Conservation (phyloP, 2,797 vertebrate genomes). For the Sebastes minor region DNA sequence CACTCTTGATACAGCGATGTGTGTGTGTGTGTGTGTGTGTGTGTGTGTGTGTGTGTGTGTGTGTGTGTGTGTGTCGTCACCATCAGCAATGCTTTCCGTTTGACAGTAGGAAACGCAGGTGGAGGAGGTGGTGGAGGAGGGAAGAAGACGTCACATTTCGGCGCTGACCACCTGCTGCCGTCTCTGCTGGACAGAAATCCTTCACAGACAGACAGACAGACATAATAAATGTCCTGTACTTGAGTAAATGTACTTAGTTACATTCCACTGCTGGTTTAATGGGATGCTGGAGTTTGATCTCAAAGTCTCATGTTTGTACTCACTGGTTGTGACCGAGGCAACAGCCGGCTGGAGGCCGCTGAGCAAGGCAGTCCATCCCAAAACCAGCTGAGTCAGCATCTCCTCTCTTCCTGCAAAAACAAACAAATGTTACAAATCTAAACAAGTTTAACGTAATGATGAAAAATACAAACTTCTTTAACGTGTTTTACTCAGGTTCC, state of each 20-base stretch:
- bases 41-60: background rate
- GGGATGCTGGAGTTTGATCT: background rate
- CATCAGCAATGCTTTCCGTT: conserved; percentile 56
- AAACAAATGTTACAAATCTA: background rate
- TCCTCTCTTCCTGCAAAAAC: conserved; percentile 19
- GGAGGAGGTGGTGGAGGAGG: conserved; percentile 70
- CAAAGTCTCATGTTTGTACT: conserved; percentile 14
- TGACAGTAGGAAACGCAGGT: conserved; percentile 64
- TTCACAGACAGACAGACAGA: conserved; percentile 9
- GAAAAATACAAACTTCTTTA: background rate
- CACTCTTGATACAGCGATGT: background rate
- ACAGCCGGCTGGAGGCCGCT: conserved; percentile 24
- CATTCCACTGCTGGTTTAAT: rapidly evolving
- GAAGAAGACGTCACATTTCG: conserved; percentile 47
- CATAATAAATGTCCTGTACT: background rate
- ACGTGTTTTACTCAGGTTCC: background rate
- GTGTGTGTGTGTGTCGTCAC: conserved; percentile 34
- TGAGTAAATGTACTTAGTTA: no score
- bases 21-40: background rate
- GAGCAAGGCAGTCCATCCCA: conserved; percentile 62
- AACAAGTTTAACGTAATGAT: background rate
- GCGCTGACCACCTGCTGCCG: conserved; percentile 8
- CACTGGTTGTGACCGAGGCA: conserved; percentile 45
- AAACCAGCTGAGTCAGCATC: conserved; percentile 60
- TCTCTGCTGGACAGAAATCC: conserved; percentile 29